Evolutionary conservation across 2,888 invertebrate genomes (phyloP), one percentile per base, ranked within the genome.

Genomic region (Xanthorhoe spadicearia): DNA sequence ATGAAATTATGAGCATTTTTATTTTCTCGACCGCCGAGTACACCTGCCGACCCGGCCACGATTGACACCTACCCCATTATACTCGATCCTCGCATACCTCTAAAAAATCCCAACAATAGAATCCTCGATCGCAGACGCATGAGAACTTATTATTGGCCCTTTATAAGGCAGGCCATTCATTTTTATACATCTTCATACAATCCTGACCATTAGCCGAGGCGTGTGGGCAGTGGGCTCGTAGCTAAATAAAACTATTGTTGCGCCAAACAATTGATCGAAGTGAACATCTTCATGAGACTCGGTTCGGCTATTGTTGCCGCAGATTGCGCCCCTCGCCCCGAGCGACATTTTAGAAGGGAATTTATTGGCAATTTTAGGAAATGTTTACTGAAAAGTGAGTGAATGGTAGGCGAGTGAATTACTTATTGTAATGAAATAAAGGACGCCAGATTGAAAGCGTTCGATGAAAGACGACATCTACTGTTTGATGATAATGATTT

Each of bases 231-330:
- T 87, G 89, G 91, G 91, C 90, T 87, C 80, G 84, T 71, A 87
- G 84, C 89, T 90, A 91, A 92, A 93, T 92, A 93, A 91, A 92
- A 90, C 92, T 90, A 92, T 93, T 93, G 92, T 92, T 89, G 79
- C 81, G 76, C 80, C 82, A 82, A 90, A 92, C 91, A 92, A 92
- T 90, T 88, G 83, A 76, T 83, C 88, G 82, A 90, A 92, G 90
- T 89, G 92, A 92, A 92, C 91, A 91, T 92, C 92, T 92, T 92
- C 88, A 92, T 92, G 71, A 71, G 71, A 83, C 84, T 84, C 79
- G 84, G 87, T 85, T 84, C 79, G 75, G 71, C 75, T 78, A 86
- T 92, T 92, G 91, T 91, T 87, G 83, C 74, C 74, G 79, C 81
- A 81, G 76, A 59, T 38, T 59, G 58, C 43, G 81, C 81, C 82